phyloP scores from a whole-genome alignment of 1,140 invertebrate genomes.

The Drosophila erecta region DNA sequence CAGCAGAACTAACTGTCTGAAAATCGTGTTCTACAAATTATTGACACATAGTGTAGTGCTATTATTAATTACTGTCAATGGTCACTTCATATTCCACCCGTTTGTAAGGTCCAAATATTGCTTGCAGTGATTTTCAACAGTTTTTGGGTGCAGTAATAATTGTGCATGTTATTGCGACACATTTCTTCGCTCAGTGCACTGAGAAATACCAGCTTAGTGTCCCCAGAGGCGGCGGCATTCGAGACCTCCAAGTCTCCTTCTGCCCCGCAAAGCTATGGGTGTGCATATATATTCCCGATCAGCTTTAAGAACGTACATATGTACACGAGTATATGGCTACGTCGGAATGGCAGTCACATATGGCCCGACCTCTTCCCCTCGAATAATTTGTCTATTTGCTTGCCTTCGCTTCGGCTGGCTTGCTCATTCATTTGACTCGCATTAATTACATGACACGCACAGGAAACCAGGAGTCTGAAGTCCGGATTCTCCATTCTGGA shows the following conservation, averaged over 20 bases:
- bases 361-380: constrained; percentile 14
- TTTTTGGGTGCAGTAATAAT: too few species aligned
- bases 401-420: constrained; percentile 40
- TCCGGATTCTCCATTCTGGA: not conserved
- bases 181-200: not conserved
- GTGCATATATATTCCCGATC: constrained; percentile 42
- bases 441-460: constrained; percentile 81
- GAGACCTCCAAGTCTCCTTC: not conserved
- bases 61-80: too few species aligned
- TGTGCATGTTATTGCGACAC: not conserved
- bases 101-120: too few species aligned
- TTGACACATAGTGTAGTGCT: too few species aligned
- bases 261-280: not conserved
- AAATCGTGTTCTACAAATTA: too few species aligned
- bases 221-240: constrained; percentile 20
- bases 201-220: constrained; percentile 35
- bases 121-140: too few species aligned
- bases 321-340: too few species aligned
- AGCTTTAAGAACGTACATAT: constrained; percentile 35
- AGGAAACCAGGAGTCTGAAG: constrained; percentile 11
- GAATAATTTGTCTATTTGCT: constrained; percentile 70
- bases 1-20: too few species aligned
- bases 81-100: too few species aligned
- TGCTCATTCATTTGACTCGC: constrained; percentile 75
- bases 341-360: constrained; percentile 51